A percentile compares a stretch with the other conserved stretches of the same genome.
phyloP scores from a whole-genome alignment of 2,113 vertebrate genomes.

The Heterochromis multidens region DNA sequence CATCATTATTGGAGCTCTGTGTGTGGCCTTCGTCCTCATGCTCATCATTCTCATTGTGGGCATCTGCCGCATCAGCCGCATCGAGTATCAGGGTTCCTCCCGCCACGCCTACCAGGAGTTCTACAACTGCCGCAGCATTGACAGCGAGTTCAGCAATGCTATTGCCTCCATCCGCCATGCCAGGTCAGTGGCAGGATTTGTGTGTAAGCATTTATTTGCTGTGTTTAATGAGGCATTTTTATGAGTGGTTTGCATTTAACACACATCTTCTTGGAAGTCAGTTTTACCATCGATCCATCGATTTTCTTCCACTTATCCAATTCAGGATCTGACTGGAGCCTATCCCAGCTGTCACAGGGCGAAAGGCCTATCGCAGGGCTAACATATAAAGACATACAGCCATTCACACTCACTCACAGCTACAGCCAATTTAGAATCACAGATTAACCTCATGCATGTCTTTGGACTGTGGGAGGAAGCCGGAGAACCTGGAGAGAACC shows the following conservation, averaged over 20 bases:
- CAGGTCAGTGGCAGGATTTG: constrained; percentile 75
- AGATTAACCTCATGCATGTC: too few relatives aligned
- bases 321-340: too few relatives aligned
- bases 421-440: too few relatives aligned
- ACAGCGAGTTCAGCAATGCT: constrained; percentile 95
- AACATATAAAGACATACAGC: too few relatives aligned
- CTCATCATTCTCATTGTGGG: constrained; percentile 97
- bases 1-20: constrained; percentile 95
- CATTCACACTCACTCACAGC: too few relatives aligned
- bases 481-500: too few relatives aligned
- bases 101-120: constrained; percentile 95
- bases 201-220: neutral
- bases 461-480: too few relatives aligned
- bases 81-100: constrained; percentile 97
- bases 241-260: neutral
- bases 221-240: neutral
- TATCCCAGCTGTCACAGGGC: too few relatives aligned
- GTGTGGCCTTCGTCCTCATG: constrained; percentile 95
- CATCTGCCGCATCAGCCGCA: constrained; percentile 98
- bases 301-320: too few relatives aligned
- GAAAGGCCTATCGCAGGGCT: too few relatives aligned
- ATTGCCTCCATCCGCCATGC: constrained; percentile 96
- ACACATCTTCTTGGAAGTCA: neutral
- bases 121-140: constrained; percentile 98
- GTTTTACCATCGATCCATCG: neutral